Conservation (phyloP, 2,113 vertebrate species). For the Elephantulus edwardii region DNA sequence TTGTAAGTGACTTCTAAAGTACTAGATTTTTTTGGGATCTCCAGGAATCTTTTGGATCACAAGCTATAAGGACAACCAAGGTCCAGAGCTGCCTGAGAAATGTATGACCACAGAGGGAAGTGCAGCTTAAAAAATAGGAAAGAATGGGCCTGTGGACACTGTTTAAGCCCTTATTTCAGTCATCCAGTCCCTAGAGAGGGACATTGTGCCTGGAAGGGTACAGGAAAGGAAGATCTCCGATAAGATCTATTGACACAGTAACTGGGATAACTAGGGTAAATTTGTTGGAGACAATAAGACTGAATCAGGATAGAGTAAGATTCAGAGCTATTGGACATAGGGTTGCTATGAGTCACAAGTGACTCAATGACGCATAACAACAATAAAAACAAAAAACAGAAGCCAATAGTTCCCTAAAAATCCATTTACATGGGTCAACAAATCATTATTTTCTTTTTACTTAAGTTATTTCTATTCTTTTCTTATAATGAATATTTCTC, state of each 20-base stretch:
- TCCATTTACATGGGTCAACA: neutral
- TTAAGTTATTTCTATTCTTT: neutral
- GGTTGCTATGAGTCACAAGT: no score
- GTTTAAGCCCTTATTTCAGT: neutral
- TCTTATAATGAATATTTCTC: neutral
- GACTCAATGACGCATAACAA: no score
- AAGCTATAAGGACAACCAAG: neutral
- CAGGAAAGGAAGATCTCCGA: no score
- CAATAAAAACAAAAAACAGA: no score
- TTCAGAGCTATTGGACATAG: no score
- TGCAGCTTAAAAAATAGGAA: neutral
- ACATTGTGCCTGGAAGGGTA: no score
- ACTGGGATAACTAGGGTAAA: no score
- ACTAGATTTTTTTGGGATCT: neutral
- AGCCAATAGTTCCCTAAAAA: neutral
- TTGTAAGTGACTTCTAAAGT: neutral
- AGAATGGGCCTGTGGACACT: rapidly evolving
- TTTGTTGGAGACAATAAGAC: no score
- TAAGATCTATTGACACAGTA: no score
- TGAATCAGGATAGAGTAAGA: no score
- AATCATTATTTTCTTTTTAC: neutral
- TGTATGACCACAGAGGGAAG: neutral
- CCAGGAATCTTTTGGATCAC: neutral
- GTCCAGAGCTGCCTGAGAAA: neutral
- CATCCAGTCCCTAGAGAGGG: no score